Base-by-base conservation (phyloP, 1,140 invertebrate species). In the Listronotus oregonensis region DNA sequence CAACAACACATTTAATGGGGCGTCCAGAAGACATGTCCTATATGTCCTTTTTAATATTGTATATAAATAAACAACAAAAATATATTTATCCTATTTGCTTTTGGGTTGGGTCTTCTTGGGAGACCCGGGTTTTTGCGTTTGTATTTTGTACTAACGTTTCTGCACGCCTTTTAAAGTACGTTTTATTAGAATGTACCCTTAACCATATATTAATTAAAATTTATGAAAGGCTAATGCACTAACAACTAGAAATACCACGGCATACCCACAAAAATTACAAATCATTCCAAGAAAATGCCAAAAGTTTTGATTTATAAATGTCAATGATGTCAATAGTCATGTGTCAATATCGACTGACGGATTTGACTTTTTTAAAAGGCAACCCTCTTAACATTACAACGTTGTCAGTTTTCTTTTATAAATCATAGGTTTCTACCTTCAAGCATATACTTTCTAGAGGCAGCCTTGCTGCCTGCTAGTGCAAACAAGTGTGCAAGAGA, bases 1-100 rank as follows among this genome's bases (percentile, higher is more conserved):
- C 95, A 12, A 97, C 94, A 64, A 97, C 96, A 88, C 96, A 98
- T 82, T 98, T 98, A 79, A 98, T 96, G 67, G 94, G 93, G 79
- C 92, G 88, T 79, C 93, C 93, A 73, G 92, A 94, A 79, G 84
- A 87, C 86, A 87, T 89, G 34, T 3, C 8, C 2, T 4, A 37
- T 9, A 9, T 37, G 34, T 12, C 8, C 34, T 37, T 37, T 27
- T 27, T 5, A 12, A 37, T 37, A 37, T 2, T 37, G 34, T 37
- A 37, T 37, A 37, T 3, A 27, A 27, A 37, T 37, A 5, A 9
- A 37, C 3, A 7, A 37, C 11, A 37, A 37, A 37, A 37, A 37
- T 37, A 37, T 37, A 5, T 37, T 27, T 37, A 37, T 37, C 11
- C 11, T 37, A 37, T 50, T 21, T 50, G 27, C 9, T 15, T 9